Base-by-base conservation (phyloP, 2,113 vertebrate species). In the Epinephelus moara region DNA sequence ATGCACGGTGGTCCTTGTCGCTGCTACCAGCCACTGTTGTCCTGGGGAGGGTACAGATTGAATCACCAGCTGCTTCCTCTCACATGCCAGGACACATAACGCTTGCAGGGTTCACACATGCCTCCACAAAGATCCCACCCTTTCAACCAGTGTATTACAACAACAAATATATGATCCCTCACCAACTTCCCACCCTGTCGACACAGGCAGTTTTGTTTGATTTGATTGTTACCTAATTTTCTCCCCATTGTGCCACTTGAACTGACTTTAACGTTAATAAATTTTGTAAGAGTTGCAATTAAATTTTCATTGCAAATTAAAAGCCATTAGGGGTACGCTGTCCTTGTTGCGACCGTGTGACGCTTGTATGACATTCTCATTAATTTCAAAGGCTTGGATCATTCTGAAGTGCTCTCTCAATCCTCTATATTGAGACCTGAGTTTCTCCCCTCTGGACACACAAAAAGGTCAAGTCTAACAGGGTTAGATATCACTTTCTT, bases 31-130 rank as follows among this genome's bases (percentile, higher is more conserved):
- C 47, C 37, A 33, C 75, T 52, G 66, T 25, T 55, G 60, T 73
- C 78, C 40, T 21, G 47, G 53, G 45, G 55, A 71, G 21, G 21
- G 57, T 77, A 50, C 75, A 88, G 45, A 71, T 62, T 66, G 63
- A 62, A 64, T 75, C 66, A 61, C 78, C 33, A 72, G 60, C 80
- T 85, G 84, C 49, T 75, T 37, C 66, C 12, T 47, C 40, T 85
- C 53, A 2, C 53, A 68, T 74, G 78, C 71, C 84, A 80, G 59
- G 70, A 82, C 52, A 59, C 69, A 71, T 49, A 45, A 68, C 14
- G 23, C 56, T 64, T 68, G 45, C 59, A 89, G 5, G 15, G 66
- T 70, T 71, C 73, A 77, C 60, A 53, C 30, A 7, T 40, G 2
- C 18, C 14, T 75, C 30, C 9, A 14, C 30, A 45, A 23, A 69